Evolutionary conservation across 2,888 invertebrate species (phyloP).

Genomic region (Torymus tubicola): DNA sequence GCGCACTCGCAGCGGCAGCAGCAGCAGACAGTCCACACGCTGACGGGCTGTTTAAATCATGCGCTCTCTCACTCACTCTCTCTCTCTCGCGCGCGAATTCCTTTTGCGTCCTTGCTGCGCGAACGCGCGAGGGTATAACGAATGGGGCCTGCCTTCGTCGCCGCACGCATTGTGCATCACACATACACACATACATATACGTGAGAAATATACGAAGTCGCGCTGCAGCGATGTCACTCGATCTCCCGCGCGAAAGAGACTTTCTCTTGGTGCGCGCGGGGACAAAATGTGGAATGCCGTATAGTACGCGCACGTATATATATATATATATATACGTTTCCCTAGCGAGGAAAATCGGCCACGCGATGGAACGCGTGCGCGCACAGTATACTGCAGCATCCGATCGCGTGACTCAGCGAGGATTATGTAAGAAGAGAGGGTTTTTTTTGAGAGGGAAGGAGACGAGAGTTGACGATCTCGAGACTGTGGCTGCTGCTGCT

Average conservation of each 20-base stretch:
- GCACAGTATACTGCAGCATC: slow-evolving; percentile 10
- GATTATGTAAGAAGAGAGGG: slow-evolving; percentile 37
- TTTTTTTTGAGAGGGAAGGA: not conserved
- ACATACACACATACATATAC: not conserved
- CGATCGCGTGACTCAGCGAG: slow-evolving; percentile 34
- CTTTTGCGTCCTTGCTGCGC: slow-evolving; percentile 60
- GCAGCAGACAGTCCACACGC: not conserved
- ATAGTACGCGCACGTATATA: too few relatives aligned
- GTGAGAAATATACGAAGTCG: slow-evolving; percentile 63
- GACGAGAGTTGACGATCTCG: not conserved
- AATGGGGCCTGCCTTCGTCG: slow-evolving; percentile 61
- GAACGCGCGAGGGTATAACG: slow-evolving; percentile 58
- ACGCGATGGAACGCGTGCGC: too few relatives aligned
- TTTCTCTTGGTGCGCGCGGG: slow-evolving; percentile 39
- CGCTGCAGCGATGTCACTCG: slow-evolving; percentile 39
- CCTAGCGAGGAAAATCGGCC: slow-evolving; percentile 24
- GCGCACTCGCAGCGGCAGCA: not conserved
- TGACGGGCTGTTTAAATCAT: slow-evolving; percentile 52
- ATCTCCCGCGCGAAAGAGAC: slow-evolving; percentile 28
- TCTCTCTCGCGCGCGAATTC: slow-evolving; percentile 47
- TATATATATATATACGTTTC: too few relatives aligned
- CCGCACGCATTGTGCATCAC: slow-evolving; percentile 62
- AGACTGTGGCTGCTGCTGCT: not conserved
- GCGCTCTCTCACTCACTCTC: slow-evolving; percentile 20
- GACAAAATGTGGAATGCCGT: slow-evolving; percentile 34